Evolutionary conservation across 2,888 invertebrate species (phyloP), one percentile per base, ranked within the genome.

Genomic region (Cosmopolites sordidus): DNA sequence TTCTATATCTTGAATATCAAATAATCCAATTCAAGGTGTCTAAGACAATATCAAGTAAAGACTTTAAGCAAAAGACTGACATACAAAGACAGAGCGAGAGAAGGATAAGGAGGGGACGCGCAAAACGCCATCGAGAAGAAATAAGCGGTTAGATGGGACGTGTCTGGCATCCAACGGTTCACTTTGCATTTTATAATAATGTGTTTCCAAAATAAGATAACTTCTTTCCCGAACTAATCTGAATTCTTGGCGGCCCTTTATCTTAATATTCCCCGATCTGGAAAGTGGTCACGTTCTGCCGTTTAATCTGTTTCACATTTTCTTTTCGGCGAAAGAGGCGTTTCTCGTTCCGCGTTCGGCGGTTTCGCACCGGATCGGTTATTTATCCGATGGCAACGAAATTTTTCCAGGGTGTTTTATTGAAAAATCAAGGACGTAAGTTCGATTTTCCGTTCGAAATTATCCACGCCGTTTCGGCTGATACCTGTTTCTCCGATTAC

Each of bases 241-340:
- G 64, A 65, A 70, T 69, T 69, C 69, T 61, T 60, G 60, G 58
- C 67, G 64, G 64, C 66, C 62, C 60, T 64, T 58, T 63, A 64
- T 64, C 67, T 65, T 67, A 66, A 69, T 70, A 70, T 69, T 66
- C 64, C 64, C 61, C 65, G 65, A 70, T 70, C 67, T 62, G 63
- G 62, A 69, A 69, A 69, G 69, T 67, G 64, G 66, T 69, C 70
- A 70, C 70, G 70, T 70, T 61, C 58, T 60, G 66, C 62, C 70
- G 66, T 70, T 70, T 70, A 70, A 70, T 69, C 69, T 69, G 68
- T 69, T 70, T 67, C 66, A 65, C 68, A 67, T 67, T 66, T 65
- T 64, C 63, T 60, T 62, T 61, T 62, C 52, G 60, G 41, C 40
- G 39, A 22, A 42, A 18, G 47, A 12, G 41, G 51, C 37, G 16